Base-by-base conservation (phyloP, 2,888 invertebrate genomes). In the Amblyteles armatorius region DNA sequence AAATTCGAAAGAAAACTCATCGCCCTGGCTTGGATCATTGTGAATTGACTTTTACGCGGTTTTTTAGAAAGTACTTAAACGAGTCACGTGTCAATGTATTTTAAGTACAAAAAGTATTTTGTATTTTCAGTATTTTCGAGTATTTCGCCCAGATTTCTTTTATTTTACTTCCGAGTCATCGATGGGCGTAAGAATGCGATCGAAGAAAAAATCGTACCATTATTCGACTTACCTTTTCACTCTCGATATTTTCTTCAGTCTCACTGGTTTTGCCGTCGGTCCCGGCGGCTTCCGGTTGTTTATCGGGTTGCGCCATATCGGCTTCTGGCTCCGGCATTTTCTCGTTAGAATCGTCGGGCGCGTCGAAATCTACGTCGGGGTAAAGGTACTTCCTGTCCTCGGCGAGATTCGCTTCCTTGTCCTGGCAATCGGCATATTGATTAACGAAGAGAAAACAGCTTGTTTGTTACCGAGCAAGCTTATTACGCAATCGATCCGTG, bases 301-400 rank as follows among this genome's bases (percentile, higher is more conserved):
- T 94, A 89, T 82, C 86, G n/a, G 69, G 94, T 94, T 79, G 74
- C 26, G 29, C 92, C 94, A 40, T 95, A 94, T 83, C 84, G 50
- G 33, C 26, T 67, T 91, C 92, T 69, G 93, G 89, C 84, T 95
- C 94, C 85, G 95, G 95, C 91, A 94, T 93, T 87, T 94, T 94
- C 93, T 94, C 90, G 69, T 83, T 82, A 22, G 76, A 67, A 81
- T 84, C 83, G 3, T 77, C 76, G 16, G 85, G 82, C 55, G 82
- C 86, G 92, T 94, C 86, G 65, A 85, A 73, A 48, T 85, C 82
- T 26, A 89, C 87, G 48, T 84, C 79, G 68, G 52, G 33, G 22
- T 82, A 86, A 36, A 89, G 77, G 50, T 74, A 83, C 72, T 90
- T 83, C 69, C 89, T 91, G 44, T 92, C 90, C 82, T 91, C 92